A percentile compares a stretch with the other conserved stretches of the same genome.
These are phyloP conservation scores for Clupea harengus DNA, from an alignment of 2,113 vertebrate genomes.

Conservation along the genomic window DNA sequence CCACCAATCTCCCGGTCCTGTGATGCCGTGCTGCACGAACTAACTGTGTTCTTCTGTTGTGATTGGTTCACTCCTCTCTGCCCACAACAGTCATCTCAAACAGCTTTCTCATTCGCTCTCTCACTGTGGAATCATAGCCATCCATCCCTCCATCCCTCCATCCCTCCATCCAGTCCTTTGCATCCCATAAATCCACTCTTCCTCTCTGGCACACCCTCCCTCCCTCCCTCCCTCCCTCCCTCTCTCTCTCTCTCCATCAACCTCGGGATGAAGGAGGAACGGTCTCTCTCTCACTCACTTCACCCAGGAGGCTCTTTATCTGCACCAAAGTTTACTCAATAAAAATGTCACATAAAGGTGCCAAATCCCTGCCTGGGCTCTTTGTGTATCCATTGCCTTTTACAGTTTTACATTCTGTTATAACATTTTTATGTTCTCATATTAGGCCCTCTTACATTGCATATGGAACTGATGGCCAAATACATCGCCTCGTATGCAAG, in stretches of 20 bases:
- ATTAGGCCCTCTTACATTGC: background rate
- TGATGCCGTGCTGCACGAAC: background rate
- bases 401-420: background rate
- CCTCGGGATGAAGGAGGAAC: background rate
- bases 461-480: background rate
- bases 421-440: background rate
- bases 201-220: background rate
- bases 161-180: background rate
- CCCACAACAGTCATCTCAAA: background rate
- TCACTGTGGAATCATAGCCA: background rate
- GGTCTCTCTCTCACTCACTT: background rate
- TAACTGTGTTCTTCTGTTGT: slow-evolving; percentile 25
- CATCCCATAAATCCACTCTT: background rate
- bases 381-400: slow-evolving; percentile 58
- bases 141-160: background rate
- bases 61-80: background rate
- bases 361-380: slow-evolving; percentile 56
- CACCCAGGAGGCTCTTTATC: slow-evolving; percentile 37
- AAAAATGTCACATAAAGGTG: slow-evolving; percentile 66
- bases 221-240: background rate
- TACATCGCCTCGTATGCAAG: background rate
- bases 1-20: background rate
- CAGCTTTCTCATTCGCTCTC: background rate
- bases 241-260: background rate
- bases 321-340: slow-evolving; percentile 54